A percentile compares a stretch with the other conserved stretches of the same genome.
phyloP scores from a whole-genome alignment of 2,113 vertebrate species.

The Emydocephalus ijimae region DNA sequence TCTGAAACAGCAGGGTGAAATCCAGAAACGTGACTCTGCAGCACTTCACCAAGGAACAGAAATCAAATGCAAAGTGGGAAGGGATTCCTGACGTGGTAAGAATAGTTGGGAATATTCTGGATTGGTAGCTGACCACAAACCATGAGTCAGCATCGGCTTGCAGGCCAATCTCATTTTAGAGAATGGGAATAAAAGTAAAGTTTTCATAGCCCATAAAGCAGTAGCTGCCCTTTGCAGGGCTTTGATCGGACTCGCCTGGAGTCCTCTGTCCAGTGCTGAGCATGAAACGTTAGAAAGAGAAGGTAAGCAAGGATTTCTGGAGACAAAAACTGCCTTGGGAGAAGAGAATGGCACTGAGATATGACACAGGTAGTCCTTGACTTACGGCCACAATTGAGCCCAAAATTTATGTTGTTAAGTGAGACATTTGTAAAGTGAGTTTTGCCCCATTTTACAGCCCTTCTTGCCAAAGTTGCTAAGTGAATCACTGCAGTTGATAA shows the following conservation, averaged over 20 bases:
- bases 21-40: background rate
- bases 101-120: background rate
- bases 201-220: background rate
- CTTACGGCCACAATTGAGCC: background rate
- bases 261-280: background rate
- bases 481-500: background rate
- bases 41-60: background rate
- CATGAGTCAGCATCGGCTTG: background rate
- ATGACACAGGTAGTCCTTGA: background rate
- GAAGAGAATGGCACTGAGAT: background rate
- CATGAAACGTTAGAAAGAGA: background rate
- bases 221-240: background rate
- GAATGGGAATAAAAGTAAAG: background rate
- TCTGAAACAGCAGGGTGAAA: background rate
- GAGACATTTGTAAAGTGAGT: background rate
- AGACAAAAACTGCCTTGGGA: background rate
- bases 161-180: background rate
- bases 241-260: background rate
- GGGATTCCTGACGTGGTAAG: background rate
- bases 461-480: background rate
- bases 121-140: background rate
- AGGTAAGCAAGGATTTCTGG: background rate
- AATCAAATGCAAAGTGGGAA: background rate
- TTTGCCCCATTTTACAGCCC: background rate
- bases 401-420: background rate